phyloP scores from a whole-genome alignment of 2,113 vertebrate species.

The Galeopterus variegatus region DNA sequence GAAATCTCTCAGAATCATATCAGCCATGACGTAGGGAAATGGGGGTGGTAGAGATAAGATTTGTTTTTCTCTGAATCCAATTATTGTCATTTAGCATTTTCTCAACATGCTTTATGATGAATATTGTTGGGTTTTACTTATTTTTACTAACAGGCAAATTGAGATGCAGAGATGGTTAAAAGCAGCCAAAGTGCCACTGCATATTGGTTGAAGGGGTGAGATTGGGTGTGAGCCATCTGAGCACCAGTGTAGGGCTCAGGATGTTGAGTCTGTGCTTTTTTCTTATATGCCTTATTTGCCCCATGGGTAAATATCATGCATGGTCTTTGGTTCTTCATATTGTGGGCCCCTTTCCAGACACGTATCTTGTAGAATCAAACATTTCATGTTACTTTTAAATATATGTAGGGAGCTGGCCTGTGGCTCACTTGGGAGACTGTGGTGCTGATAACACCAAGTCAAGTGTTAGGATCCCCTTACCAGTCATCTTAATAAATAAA shows the following conservation, averaged over 20 bases:
- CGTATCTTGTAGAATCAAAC: background rate
- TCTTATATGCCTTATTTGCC: background rate
- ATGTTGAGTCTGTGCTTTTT: background rate
- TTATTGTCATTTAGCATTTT: conserved; percentile 55
- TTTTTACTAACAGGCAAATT: background rate
- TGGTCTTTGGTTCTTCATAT: background rate
- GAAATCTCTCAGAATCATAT: conserved; percentile 42
- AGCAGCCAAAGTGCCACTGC: background rate
- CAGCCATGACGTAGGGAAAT: background rate
- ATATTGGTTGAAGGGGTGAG: background rate
- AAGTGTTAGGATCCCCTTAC: no score
- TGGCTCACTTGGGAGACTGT: no score
- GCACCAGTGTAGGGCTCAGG: background rate
- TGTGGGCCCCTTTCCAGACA: background rate
- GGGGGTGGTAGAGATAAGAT: background rate
- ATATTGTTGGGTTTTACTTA: background rate
- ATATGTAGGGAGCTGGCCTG: background rate
- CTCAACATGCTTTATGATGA: background rate
- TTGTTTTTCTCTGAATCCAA: conserved; percentile 47
- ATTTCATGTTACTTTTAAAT: background rate
- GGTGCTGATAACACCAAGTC: no score
- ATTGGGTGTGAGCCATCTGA: rapidly evolving
- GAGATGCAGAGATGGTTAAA: background rate
- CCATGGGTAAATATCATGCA: background rate
- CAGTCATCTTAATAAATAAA: no score